A percentile compares a stretch with the other conserved stretches of the same genome.
phyloP scores from a whole-genome alignment of 2,113 vertebrate genomes.

The Glareola pratincola region DNA sequence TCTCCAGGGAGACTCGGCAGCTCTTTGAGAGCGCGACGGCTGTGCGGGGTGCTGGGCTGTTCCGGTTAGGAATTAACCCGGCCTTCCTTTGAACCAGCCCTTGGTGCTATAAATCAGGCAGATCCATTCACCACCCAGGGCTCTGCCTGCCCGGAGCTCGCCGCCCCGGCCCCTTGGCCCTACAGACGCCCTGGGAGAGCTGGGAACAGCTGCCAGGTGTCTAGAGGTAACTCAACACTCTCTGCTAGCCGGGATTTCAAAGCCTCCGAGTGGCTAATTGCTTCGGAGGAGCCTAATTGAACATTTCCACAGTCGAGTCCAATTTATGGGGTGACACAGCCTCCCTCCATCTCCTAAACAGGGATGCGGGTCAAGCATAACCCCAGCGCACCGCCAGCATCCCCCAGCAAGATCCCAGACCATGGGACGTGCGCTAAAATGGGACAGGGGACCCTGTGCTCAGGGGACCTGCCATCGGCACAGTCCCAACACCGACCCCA shows the following conservation, averaged over 20 bases:
- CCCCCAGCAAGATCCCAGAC: background rate
- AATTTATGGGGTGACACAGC: constrained; percentile 39
- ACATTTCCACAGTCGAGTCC: constrained; percentile 62
- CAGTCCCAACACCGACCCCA: background rate
- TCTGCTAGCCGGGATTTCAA: constrained; percentile 4
- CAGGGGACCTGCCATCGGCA: background rate
- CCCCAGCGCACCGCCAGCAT: background rate
- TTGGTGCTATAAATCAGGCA: constrained; percentile 65
- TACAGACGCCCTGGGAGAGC: constrained; percentile 42
- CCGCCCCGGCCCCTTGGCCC: constrained; percentile 46
- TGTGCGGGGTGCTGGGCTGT: constrained; percentile 35
- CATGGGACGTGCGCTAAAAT: rapidly evolving
- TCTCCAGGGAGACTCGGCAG: background rate
- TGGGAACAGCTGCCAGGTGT: constrained; percentile 68
- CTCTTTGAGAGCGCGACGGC: constrained; percentile 4
- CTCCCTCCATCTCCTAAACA: background rate
- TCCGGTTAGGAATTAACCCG: constrained; percentile 68
- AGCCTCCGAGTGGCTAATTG: constrained; percentile 40
- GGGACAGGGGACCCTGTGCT: background rate
- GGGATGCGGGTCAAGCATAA: background rate
- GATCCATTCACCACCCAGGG: constrained; percentile 66
- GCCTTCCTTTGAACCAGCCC: constrained; percentile 70
- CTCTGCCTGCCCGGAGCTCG: constrained; percentile 49
- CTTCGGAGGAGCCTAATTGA: constrained; percentile 59
- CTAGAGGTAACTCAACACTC: constrained; percentile 64